These are phyloP conservation scores for Procambarus virginalis DNA, from an alignment of 1,140 invertebrate genomes.

Conservation along the genomic window DNA sequence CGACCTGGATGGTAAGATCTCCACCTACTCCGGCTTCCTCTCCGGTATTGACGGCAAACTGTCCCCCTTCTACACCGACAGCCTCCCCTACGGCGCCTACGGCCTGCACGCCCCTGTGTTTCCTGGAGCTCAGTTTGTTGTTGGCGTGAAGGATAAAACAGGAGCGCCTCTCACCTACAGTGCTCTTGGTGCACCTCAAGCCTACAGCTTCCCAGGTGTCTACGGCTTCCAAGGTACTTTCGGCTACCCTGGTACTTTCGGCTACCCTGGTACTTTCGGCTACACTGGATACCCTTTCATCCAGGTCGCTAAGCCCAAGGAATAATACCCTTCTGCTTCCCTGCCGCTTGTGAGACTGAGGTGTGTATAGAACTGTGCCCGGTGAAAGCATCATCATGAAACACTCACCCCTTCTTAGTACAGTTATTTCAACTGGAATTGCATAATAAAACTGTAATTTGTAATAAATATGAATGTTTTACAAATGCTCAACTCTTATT, in stretches of 20 bases:
- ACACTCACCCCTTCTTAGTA: too few species aligned
- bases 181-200: background rate
- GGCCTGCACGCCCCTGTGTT: slow-evolving; percentile 7
- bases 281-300: background rate
- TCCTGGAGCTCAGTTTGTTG: background rate
- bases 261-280: background rate
- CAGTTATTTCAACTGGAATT: too few species aligned
- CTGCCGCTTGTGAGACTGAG: background rate
- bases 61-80: slow-evolving; percentile 11
- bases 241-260: background rate
- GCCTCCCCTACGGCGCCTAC: slow-evolving; percentile 2
- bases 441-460: too few species aligned
- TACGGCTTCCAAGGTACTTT: background rate
- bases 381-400: too few species aligned
- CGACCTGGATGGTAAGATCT: slow-evolving; percentile 23
- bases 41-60: slow-evolving; percentile 19
- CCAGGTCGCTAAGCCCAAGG: background rate
- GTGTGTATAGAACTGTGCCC: too few species aligned
- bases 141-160: too few species aligned
- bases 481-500: too few species aligned
- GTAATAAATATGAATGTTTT: background rate
- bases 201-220: background rate
- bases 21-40: slow-evolving; percentile 24
- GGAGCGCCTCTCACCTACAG: background rate
- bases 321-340: background rate